Evolutionary conservation across 64 coral and sea anemone species (phyloP), one percentile per base, ranked within the genome.

Genomic region (Montipora efflorescens): DNA sequence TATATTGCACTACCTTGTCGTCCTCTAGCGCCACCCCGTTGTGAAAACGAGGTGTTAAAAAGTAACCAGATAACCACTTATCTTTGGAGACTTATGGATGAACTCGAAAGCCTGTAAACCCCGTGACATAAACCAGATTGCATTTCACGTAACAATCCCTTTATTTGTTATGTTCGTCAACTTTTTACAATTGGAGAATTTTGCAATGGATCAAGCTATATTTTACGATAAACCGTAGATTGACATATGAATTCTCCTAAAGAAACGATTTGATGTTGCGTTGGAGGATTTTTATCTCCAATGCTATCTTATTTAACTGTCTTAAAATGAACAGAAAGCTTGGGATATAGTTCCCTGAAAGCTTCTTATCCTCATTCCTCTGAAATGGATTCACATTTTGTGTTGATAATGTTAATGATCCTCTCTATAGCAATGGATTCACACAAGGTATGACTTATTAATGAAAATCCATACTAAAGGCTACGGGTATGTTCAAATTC

Each of bases 21-120:
- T 71, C 21, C 7, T 50, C 45, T 18, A 16, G 66, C 82, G 82
- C 16, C 82, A 64, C 14, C 64, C 66, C 71, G 66, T 46, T 46
- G 82, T 71, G 66, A 46, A 86, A 86, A 72, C 16, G 66, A 86
- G 82, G 82, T 86, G 82, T 36, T 67, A 71, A 86, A n/a, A 16
- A 15, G 82, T 86, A 86, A 86, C 82, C 82, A 45, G 82, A 86
- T 72, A 43, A 25, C 67, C 47, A 86, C 58, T 83, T 83, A 83
- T 83, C 80, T 83, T 46, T 59, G 7, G 82, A 47, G 62, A n/a
- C 82, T 86, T 84, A 66, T 67, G 10, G 15, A 3, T 48, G 64
- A 71, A 71, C 82, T 47, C 36, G 44, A 36, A 36, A 36, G 36
- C 36, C 28, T 23, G 14, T 53, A 23, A 80, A 25, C 55, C 66